phyloP scores from a whole-genome alignment of 2,888 invertebrate genomes.

The Chelonus formosanus region DNA sequence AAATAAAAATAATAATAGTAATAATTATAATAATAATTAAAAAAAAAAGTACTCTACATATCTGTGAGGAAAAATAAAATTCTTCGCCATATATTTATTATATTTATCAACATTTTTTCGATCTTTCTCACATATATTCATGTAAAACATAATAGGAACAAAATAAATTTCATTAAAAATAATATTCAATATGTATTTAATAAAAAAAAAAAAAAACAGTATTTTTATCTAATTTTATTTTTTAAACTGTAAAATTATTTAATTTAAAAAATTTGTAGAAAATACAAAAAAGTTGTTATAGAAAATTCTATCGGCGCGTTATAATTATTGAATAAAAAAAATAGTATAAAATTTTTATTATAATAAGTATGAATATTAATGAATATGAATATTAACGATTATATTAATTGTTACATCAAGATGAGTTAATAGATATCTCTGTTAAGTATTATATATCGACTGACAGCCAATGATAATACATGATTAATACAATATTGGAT shows the following conservation, averaged over 20 bases:
- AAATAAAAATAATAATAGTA: slow-evolving; percentile 24
- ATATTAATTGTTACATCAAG: slow-evolving; percentile 36
- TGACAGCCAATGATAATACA: slow-evolving; percentile 19
- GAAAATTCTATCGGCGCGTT: slow-evolving; percentile 2
- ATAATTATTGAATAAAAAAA: background rate
- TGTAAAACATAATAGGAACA: background rate
- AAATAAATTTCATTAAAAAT: background rate
- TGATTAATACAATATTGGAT: slow-evolving; percentile 25
- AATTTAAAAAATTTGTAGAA: background rate
- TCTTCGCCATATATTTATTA: background rate
- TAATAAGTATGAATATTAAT: slow-evolving; percentile 38
- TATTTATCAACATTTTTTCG: background rate
- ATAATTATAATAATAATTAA: too few species aligned
- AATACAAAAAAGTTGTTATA: background rate
- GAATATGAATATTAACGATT: slow-evolving; percentile 17
- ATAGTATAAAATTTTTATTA: slow-evolving; percentile 28
- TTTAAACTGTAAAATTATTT: slow-evolving; percentile 5
- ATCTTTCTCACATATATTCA: background rate
- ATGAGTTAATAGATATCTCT: slow-evolving; percentile 46
- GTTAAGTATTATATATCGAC: slow-evolving; percentile 34
- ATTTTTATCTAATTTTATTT: slow-evolving; percentile 22
- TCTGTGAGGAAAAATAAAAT: slow-evolving; percentile 12
- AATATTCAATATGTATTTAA: background rate
- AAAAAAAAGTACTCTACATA: slow-evolving; percentile 36
- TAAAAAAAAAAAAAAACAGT: slow-evolving; percentile 12